These are phyloP conservation scores for Mythimna loreyi DNA, from an alignment of 2,888 invertebrate species.

Conservation along the genomic window DNA sequence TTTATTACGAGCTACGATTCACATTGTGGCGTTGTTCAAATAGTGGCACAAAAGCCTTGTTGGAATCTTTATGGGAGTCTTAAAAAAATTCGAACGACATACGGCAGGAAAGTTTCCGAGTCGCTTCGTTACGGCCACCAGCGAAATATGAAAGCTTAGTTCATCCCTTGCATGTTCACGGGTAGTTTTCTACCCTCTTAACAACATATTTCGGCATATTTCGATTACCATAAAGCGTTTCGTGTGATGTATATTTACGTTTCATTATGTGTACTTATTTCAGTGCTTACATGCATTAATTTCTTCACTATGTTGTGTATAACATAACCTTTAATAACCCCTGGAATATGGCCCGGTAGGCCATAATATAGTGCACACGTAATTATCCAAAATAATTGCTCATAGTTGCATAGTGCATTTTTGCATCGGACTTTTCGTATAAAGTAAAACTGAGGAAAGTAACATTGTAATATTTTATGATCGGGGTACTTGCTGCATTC, in stretches of 20 bases:
- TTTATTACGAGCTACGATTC: conserved; percentile 79
- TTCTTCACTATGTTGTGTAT: conserved; percentile 73
- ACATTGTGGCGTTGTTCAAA: conserved; percentile 75
- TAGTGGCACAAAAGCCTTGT: conserved; percentile 81
- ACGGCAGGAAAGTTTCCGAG: conserved; percentile 82
- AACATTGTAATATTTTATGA: conserved; percentile 30
- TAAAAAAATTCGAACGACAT: conserved; percentile 84
- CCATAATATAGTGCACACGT: conserved; percentile 7
- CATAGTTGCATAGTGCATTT: conserved; percentile 30
- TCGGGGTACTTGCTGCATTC: conserved; percentile 4
- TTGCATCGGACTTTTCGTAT: conserved; percentile 21
- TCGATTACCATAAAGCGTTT: conserved; percentile 91
- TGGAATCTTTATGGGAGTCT: conserved; percentile 84
- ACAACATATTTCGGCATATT: conserved; percentile 91
- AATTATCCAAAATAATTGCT: conserved; percentile 40
- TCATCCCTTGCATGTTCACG: conserved; percentile 89
- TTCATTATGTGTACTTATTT: conserved; percentile 81
- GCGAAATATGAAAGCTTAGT: conserved; percentile 88
- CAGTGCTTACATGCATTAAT: conserved; percentile 81
- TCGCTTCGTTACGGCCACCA: conserved; percentile 83
- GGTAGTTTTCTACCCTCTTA: conserved; percentile 90
- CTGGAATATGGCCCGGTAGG: conserved; percentile 33
- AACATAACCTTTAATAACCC: conserved; percentile 62
- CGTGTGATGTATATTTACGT: conserved; percentile 87
- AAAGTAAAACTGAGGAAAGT: conserved; percentile 26